Conservation (phyloP, 2,113 vertebrate species). For the Ammodytes marinus region DNA sequence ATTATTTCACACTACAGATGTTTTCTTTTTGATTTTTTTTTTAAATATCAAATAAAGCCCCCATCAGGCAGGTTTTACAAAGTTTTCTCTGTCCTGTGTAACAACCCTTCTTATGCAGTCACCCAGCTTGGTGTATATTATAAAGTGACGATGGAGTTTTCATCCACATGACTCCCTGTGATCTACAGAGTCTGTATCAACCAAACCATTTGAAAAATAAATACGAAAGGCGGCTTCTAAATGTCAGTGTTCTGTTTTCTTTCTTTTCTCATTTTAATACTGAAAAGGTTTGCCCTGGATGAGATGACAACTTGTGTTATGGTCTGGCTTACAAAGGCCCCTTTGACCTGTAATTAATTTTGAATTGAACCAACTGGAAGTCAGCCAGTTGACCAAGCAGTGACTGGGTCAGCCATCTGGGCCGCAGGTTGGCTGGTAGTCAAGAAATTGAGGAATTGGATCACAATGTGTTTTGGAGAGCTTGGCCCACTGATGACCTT, state of each 20-base stretch:
- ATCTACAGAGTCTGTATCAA: constrained; percentile 75
- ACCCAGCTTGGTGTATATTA: constrained; percentile 60
- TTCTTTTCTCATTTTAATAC: neutral
- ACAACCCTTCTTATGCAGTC: constrained; percentile 44
- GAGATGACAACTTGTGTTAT: neutral
- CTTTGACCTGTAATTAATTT: constrained; percentile 3
- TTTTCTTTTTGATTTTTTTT: constrained; percentile 69
- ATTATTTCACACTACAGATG: constrained; percentile 65
- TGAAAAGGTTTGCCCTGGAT: neutral
- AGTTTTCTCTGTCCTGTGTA: constrained; percentile 44
- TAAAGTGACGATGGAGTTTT: constrained; percentile 52
- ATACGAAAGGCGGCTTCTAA: constrained; percentile 77
- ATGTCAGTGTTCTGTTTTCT: constrained; percentile 18
- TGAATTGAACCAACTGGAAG: neutral
- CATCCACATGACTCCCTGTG: constrained; percentile 68
- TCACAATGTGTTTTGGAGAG: neutral
- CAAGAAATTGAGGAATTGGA: neutral
- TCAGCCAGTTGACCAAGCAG: neutral
- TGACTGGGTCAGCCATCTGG: neutral
- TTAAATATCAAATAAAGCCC: constrained; percentile 45
- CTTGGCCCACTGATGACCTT: neutral
- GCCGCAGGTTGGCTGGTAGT: neutral
- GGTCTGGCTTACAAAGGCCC: neutral
- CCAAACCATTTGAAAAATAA: constrained; percentile 82
- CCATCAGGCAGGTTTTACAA: constrained; percentile 48